phyloP scores from a whole-genome alignment of 2,113 vertebrate species.

The Bufo bufo region DNA sequence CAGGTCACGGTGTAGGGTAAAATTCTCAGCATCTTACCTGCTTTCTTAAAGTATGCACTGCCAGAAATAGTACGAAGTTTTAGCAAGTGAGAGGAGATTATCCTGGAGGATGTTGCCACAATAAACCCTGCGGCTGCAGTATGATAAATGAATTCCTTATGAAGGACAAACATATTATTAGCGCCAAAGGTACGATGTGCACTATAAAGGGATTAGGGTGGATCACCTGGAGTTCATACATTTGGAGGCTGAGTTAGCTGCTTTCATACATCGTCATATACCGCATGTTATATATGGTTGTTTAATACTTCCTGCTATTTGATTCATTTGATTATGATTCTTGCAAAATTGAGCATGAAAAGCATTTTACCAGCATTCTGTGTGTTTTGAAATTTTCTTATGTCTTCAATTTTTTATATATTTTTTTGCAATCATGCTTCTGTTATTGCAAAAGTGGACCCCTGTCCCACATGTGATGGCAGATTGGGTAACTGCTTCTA shows the following conservation, averaged over 20 bases:
- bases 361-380: not conserved
- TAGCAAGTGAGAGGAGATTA: constrained; percentile 14
- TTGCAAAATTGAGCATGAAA: not conserved
- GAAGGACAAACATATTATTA: constrained; percentile 24
- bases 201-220: constrained; percentile 12
- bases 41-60: not conserved
- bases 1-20: constrained; percentile 14
- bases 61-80: constrained; percentile 15
- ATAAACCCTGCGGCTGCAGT: constrained; percentile 6
- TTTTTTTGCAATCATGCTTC: too few species aligned
- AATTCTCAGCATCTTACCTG: constrained; percentile 2
- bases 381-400: too few species aligned
- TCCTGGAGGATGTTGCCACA: not conserved
- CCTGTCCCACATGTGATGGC: too few species aligned
- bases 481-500: too few species aligned
- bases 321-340: not conserved
- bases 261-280: too few species aligned
- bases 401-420: too few species aligned
- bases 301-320: not conserved
- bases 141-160: constrained; percentile 12
- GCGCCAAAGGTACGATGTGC: not conserved
- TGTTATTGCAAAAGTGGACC: too few species aligned
- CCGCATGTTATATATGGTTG: not conserved
- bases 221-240: not conserved
- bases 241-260: not conserved